Evolutionary conservation across 2,797 vertebrate genomes (phyloP).

Genomic region (Tenualosa ilisha): DNA sequence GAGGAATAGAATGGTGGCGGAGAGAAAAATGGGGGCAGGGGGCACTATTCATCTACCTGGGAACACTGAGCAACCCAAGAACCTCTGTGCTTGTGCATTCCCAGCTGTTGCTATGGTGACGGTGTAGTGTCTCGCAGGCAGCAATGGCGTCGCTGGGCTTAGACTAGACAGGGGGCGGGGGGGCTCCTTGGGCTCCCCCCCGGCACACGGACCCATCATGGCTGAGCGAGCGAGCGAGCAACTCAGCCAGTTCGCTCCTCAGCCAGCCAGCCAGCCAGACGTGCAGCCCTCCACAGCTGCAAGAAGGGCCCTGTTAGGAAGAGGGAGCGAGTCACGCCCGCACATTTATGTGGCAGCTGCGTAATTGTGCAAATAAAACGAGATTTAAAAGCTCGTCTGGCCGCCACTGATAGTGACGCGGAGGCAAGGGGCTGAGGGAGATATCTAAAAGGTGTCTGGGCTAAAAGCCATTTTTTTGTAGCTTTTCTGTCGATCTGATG

Average conservation of each 20-base stretch:
- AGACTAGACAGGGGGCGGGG: slow-evolving; percentile 31
- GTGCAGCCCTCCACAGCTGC: not conserved
- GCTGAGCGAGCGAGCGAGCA: too few species aligned
- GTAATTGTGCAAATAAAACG: slow-evolving; percentile 39
- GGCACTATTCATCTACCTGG: slow-evolving; percentile 69
- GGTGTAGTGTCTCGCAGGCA: slow-evolving; percentile 45
- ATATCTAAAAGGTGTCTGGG: not conserved
- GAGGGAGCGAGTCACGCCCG: not conserved
- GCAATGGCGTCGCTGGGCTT: slow-evolving; percentile 23
- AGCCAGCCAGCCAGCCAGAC: not conserved
- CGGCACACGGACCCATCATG: not conserved
- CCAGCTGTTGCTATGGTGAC: slow-evolving; percentile 69
- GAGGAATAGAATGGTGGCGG: not conserved
- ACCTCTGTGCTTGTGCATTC: slow-evolving; percentile 52
- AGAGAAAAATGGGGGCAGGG: slow-evolving; percentile 16
- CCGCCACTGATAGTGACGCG: slow-evolving; percentile 40
- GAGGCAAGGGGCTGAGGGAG: slow-evolving; percentile 17
- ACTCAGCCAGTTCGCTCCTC: too few species aligned
- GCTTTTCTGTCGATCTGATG: not conserved
- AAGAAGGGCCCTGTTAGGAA: not conserved
- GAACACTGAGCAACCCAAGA: slow-evolving; percentile 55
- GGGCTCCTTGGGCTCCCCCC: slow-evolving; percentile 10
- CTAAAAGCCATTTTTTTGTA: not conserved
- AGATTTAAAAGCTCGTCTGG: slow-evolving; percentile 38
- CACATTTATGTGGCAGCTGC: slow-evolving; percentile 39